A percentile compares a stretch with the other conserved stretches of the same genome.
Conservation (phyloP, 2,113 vertebrate species). For the Channa maculata region DNA sequence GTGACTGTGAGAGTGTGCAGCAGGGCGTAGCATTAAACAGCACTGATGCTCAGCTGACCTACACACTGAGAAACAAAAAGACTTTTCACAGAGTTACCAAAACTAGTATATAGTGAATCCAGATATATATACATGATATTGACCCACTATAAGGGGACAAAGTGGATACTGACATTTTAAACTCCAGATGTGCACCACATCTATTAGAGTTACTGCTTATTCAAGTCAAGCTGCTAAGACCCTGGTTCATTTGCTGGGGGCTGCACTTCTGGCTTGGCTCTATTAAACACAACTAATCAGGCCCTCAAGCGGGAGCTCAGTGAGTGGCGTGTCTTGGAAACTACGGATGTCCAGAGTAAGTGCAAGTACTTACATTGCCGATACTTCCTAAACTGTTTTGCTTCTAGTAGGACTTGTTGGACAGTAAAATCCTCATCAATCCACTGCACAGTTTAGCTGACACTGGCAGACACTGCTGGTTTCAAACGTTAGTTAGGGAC, state of each 20-base stretch:
- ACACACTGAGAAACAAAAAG: constrained; percentile 26
- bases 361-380: no score
- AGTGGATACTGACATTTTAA: not conserved
- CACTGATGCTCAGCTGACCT: constrained; percentile 22
- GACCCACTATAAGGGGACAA: not conserved
- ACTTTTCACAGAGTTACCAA: not conserved
- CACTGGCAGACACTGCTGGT: no score
- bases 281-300: not conserved
- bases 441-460: no score
- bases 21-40: constrained; percentile 18
- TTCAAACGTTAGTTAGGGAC: no score
- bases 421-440: no score
- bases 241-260: not conserved
- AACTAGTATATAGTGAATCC: not conserved
- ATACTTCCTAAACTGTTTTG: no score
- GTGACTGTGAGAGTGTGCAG: constrained; percentile 35
- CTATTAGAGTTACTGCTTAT: no score
- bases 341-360: no score
- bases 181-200: not conserved
- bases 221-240: not conserved
- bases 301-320: not conserved
- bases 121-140: not conserved
- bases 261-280: not conserved
- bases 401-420: no score
- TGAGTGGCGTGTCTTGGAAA: not conserved